These are phyloP conservation scores for Tetrapedia diversipes DNA, from an alignment of 2,888 invertebrate species.

Conservation along the genomic window DNA sequence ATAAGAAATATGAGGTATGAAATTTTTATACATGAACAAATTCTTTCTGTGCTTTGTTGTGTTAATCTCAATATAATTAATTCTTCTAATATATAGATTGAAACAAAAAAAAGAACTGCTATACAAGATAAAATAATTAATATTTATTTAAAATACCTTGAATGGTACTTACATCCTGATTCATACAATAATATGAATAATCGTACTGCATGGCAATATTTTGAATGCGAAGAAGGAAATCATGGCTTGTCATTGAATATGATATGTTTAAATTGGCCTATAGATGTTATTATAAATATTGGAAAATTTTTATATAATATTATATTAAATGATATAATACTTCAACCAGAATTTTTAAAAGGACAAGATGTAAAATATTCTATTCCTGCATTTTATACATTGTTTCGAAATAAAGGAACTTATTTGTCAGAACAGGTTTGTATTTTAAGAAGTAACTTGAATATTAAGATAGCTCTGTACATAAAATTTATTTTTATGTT, in stretches of 20 bases:
- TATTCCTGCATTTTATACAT: slow-evolving; percentile 91
- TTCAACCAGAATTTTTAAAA: slow-evolving; percentile 86
- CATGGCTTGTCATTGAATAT: slow-evolving; percentile 82
- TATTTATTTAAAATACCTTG: slow-evolving; percentile 87
- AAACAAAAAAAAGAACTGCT: slow-evolving; percentile 87
- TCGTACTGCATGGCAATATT: slow-evolving; percentile 89
- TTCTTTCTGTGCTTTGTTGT: neutral
- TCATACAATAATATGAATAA: slow-evolving; percentile 82
- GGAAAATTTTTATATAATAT: slow-evolving; percentile 95
- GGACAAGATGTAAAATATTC: slow-evolving; percentile 52
- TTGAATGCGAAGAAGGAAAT: slow-evolving; percentile 83
- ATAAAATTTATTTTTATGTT: slow-evolving; percentile 31
- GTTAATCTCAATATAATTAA: neutral
- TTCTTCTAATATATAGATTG: slow-evolving; percentile 83
- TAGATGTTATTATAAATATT: slow-evolving; percentile 86
- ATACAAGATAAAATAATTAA: slow-evolving; percentile 86
- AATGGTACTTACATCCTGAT: slow-evolving; percentile 85
- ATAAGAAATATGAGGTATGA: slow-evolving; percentile 71
- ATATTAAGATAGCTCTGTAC: slow-evolving; percentile 1
- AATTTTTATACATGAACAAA: neutral
- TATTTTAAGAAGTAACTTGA: slow-evolving; percentile 1
- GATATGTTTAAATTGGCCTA: slow-evolving; percentile 87
- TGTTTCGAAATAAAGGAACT: slow-evolving; percentile 88
- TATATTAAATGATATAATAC: slow-evolving; percentile 92
- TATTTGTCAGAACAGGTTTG: slow-evolving; percentile 87